Base-by-base conservation (phyloP, 2,888 invertebrate species). In the Mystacides longicornis region DNA sequence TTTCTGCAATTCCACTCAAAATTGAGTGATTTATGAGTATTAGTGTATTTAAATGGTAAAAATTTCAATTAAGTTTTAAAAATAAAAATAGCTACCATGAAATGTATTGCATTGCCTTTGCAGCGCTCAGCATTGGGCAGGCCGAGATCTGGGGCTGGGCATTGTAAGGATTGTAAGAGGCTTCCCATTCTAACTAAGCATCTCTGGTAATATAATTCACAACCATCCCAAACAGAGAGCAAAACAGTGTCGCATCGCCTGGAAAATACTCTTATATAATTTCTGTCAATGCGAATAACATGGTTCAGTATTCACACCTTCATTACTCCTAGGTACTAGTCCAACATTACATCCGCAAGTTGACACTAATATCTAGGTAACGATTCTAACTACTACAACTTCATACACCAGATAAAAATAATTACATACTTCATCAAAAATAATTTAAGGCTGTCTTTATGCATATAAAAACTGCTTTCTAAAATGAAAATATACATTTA, bases 111-210 rank as follows among this genome's bases (percentile, higher is more conserved):
- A 67, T 87, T 93, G 48, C 97, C 97, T 68, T 85, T 85, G 65
- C 93, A 89, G 51, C 93, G 79, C 64, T 94, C 93, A 50, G 90
- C 81, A 64, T 90, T 89, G 49, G 83, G 85, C 1, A 83, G 73
- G 1, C 92, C 91, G 48, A 96, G 71, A 64, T 95, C 94, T 63
- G 85, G 79, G 22, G 87, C 82, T 0, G 89, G 88, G 1, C 82
- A 80, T 42, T 81, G 72, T 4, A 89, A 67, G 0, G 83, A 79
- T 0, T 74, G 69, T 3, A 81, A 74, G 20, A 93, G 72, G 16
- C 81, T 75, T 49, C 86, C 79, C 58, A 85, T 76, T 47, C 89
- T 78, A 16, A 86, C 81, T 27, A 89, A 73, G 52, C 86, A 85
- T 66, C 82, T 82, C 63, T 85, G 82, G 69, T 86, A 89, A 67